These are phyloP conservation scores for Microtus californicus DNA, from an alignment of 2,797 vertebrate species.

Conservation along the genomic window DNA sequence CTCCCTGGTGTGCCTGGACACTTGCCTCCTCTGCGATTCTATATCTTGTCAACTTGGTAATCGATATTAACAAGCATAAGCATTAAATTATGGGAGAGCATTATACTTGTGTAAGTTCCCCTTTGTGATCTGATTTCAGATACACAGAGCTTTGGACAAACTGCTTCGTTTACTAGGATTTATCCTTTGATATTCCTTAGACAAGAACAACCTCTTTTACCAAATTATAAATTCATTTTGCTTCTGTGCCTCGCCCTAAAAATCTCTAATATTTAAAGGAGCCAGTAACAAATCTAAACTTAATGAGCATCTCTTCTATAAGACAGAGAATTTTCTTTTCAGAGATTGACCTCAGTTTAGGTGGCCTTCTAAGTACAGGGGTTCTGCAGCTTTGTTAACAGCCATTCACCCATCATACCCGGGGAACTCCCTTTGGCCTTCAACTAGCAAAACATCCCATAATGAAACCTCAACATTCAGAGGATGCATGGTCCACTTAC, in stretches of 20 bases:
- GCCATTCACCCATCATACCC: background rate
- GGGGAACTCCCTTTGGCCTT: slow-evolving; percentile 1
- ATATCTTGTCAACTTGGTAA: background rate
- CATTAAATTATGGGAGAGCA: background rate
- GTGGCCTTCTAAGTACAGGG: background rate
- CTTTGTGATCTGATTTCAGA: background rate
- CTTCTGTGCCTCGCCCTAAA: slow-evolving; percentile 44
- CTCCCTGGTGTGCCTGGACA: background rate
- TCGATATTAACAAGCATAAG: background rate
- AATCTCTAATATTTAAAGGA: slow-evolving; percentile 50
- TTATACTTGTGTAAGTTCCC: background rate
- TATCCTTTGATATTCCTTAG: background rate
- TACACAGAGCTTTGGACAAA: background rate
- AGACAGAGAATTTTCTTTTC: background rate
- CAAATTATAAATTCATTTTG: slow-evolving; percentile 50
- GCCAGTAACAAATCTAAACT: slow-evolving; percentile 22
- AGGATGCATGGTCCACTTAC: background rate
- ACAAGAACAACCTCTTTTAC: background rate
- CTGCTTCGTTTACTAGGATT: background rate
- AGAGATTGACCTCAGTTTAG: background rate
- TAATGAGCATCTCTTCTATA: slow-evolving; percentile 37
- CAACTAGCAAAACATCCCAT: background rate
- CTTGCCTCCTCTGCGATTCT: background rate
- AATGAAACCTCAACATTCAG: background rate
- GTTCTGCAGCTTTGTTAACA: background rate